phyloP scores from a whole-genome alignment of 2,113 vertebrate genomes.

The Neogobius melanostomus region DNA sequence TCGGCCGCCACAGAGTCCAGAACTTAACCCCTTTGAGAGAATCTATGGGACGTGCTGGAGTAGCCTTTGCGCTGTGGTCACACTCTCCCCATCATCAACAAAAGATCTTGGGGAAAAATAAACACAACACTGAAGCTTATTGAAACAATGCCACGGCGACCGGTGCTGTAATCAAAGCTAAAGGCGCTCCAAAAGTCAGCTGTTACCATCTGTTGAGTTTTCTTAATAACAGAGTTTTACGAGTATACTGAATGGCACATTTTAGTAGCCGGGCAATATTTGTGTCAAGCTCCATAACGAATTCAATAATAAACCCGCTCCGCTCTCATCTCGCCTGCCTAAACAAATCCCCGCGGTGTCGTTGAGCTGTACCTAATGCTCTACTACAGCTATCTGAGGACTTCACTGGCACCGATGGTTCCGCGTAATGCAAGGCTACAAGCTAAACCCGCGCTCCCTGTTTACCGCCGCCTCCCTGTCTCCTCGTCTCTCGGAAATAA shows the following conservation, averaged over 20 bases:
- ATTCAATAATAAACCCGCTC: conserved; percentile 39
- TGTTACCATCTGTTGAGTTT: too few relatives aligned
- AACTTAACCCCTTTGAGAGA: too few relatives aligned
- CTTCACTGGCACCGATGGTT: conserved; percentile 34
- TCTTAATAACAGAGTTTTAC: too few relatives aligned
- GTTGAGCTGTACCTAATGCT: not conserved
- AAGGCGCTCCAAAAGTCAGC: too few relatives aligned
- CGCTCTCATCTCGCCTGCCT: conserved; percentile 31
- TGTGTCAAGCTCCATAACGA: conserved; percentile 10
- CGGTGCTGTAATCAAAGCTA: too few relatives aligned
- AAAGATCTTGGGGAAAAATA: too few relatives aligned
- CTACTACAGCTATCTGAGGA: conserved; percentile 9
- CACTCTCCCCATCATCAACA: too few relatives aligned
- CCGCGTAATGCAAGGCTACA: conserved; percentile 12
- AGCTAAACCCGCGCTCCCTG: conserved; percentile 31
- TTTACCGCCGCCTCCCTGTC: conserved; percentile 43
- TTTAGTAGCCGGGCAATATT: conserved; percentile 32
- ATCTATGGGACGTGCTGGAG: too few relatives aligned
- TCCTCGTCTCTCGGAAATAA: conserved; percentile 50
- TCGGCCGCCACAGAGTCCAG: too few relatives aligned
- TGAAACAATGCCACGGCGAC: too few relatives aligned
- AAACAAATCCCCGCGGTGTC: conserved; percentile 31
- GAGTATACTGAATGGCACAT: not conserved
- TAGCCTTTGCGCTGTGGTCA: too few relatives aligned
- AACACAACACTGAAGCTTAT: too few relatives aligned